Conservation (phyloP, 2,888 invertebrate species). For the Steinernema carpocapsae region DNA sequence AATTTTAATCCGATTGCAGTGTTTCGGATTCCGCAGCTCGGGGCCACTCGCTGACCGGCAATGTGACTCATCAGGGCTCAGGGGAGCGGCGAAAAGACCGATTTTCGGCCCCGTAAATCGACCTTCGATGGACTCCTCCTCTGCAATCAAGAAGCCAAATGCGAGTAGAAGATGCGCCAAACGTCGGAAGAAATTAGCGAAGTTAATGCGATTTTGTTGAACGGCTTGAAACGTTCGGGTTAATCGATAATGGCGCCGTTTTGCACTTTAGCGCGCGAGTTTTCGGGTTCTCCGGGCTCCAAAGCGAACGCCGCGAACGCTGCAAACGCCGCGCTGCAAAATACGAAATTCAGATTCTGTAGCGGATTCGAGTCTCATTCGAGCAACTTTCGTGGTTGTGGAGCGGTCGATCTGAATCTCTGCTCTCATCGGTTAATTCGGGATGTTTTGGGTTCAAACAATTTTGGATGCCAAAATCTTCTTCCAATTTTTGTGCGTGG, state of each 20-base stretch:
- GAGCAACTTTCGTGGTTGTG: no score
- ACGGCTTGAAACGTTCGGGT: not conserved
- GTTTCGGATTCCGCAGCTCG: constrained; percentile 5
- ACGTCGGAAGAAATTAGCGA: not conserved
- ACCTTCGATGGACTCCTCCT: not conserved
- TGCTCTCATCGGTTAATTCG: no score
- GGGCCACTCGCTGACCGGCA: constrained; percentile 7
- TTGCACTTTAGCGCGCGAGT: no score
- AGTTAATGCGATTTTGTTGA: not conserved
- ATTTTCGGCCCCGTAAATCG: not conserved
- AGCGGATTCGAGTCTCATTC: not conserved
- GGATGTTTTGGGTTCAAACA: no score
- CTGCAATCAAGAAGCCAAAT: not conserved
- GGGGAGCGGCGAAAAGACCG: not conserved
- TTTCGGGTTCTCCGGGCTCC: not conserved
- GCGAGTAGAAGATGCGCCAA: not conserved
- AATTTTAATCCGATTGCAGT: constrained; percentile 21
- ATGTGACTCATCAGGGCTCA: constrained; percentile 9
- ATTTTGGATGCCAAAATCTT: no score
- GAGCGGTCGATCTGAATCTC: no score
- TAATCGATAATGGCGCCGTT: not conserved
- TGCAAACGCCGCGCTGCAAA: not conserved
- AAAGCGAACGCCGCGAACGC: not conserved
- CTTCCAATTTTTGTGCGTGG: no score
- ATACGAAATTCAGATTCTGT: not conserved